Conservation (phyloP, 2,888 invertebrate species). For the Onchidella celtica region DNA sequence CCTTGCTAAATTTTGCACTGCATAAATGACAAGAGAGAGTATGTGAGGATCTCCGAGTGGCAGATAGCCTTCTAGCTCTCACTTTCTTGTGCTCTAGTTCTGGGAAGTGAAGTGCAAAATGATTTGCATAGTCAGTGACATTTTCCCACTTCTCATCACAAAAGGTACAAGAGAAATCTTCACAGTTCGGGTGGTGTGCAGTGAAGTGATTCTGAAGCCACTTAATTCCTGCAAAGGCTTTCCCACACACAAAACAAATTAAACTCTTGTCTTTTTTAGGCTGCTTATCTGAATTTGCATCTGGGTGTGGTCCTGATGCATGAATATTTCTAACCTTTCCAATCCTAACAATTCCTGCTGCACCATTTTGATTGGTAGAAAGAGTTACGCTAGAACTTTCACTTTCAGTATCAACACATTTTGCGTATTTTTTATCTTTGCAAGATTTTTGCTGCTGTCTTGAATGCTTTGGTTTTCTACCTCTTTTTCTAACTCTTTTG, state of each 20-base stretch:
- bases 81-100: neutral
- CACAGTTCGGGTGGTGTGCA: neutral
- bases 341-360: neutral
- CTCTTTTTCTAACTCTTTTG: neutral
- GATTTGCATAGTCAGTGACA: neutral
- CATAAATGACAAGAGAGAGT: slow-evolving; percentile 5
- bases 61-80: neutral
- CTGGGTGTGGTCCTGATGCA: too few relatives aligned
- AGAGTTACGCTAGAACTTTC: neutral
- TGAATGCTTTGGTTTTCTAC: neutral
- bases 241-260: neutral
- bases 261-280: neutral
- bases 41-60: neutral
- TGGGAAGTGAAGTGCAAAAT: neutral
- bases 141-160: neutral
- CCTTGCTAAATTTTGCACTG: neutral
- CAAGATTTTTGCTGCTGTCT: neutral
- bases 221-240: neutral
- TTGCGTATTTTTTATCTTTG: neutral
- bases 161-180: neutral
- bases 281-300: too few relatives aligned
- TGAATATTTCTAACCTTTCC: neutral
- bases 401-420: neutral
- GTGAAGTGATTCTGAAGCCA: neutral
- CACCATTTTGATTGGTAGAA: neutral